These are phyloP conservation scores for Trachurus trachurus DNA, from an alignment of 2,797 vertebrate species.

Conservation along the genomic window DNA sequence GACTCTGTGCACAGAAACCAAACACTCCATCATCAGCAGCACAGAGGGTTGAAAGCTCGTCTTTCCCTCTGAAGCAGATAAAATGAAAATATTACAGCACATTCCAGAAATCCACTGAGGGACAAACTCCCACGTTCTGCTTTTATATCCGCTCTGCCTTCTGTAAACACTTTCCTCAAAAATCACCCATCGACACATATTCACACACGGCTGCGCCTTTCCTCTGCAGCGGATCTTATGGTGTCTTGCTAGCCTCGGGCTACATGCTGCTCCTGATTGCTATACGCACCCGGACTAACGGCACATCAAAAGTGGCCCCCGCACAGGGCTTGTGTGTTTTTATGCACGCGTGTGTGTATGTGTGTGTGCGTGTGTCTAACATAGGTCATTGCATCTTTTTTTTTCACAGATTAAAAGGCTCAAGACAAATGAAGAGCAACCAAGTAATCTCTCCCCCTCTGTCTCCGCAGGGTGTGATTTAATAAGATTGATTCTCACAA, in stretches of 20 bases:
- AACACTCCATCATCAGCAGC: conserved; percentile 56
- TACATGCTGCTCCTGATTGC: conserved; percentile 71
- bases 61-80: conserved; percentile 70
- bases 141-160: conserved; percentile 72
- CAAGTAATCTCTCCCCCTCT: conserved; percentile 42
- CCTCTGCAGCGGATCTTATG: conserved; percentile 42
- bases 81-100: conserved; percentile 71
- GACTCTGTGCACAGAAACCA: conserved; percentile 39
- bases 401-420: conserved; percentile 59
- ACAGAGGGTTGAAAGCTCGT: conserved; percentile 62
- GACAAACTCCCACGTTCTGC: conserved; percentile 73
- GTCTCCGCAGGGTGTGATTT: conserved; percentile 60
- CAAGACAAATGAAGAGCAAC: conserved; percentile 61
- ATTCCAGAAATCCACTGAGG: conserved; percentile 72
- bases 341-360: conserved; percentile 21
- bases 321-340: conserved; percentile 40
- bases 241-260: conserved; percentile 67
- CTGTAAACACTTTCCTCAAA: conserved; percentile 76
- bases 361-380: conserved; percentile 27
- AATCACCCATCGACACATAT: conserved; percentile 69
- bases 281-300: conserved; percentile 54
- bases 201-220: conserved; percentile 43
- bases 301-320: conserved; percentile 69
- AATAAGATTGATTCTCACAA: conserved; percentile 66
- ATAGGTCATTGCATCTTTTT: conserved; percentile 56